Evolutionary conservation across 2,113 vertebrate species (phyloP).

Genomic region (Seriola rivoliana): DNA sequence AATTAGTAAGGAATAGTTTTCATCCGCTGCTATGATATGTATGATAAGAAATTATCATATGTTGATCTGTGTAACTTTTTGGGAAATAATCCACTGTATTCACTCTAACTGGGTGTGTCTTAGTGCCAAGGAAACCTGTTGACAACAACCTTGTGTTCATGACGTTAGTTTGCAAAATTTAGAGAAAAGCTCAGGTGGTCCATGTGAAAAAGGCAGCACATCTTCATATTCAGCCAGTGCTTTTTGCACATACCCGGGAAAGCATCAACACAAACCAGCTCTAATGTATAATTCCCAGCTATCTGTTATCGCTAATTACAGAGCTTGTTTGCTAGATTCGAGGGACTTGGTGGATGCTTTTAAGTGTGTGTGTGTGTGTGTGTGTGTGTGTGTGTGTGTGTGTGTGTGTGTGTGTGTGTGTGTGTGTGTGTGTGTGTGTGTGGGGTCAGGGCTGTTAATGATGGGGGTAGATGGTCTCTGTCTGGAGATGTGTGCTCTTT

Average conservation of each 20-base stretch:
- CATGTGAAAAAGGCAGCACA: neutral
- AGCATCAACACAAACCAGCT: constrained; percentile 19
- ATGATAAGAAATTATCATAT: neutral
- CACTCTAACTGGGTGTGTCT: neutral
- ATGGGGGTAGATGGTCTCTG: constrained; percentile 33
- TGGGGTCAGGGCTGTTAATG: constrained; percentile 54
- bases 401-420: constrained; percentile 42
- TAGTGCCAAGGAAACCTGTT: constrained; percentile 12
- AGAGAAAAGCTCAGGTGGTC: neutral
- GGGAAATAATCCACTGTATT: neutral
- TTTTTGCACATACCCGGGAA: constrained; percentile 14
- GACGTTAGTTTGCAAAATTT: neutral
- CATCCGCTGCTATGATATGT: neutral
- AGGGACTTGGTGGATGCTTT: constrained; percentile 39
- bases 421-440: constrained; percentile 50
- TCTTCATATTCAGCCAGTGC: constrained; percentile 4
- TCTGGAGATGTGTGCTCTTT: constrained; percentile 54
- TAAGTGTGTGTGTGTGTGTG: constrained; percentile 20
- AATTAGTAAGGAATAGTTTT: neutral
- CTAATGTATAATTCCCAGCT: constrained; percentile 56
- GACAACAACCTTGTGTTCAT: neutral
- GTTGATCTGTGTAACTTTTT: neutral
- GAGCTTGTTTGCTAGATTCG: constrained; percentile 56
- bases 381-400: constrained; percentile 38
- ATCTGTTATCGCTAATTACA: constrained; percentile 59